Evolutionary conservation across 2,888 invertebrate genomes (phyloP).

Genomic region (Steromphala cineraria): DNA sequence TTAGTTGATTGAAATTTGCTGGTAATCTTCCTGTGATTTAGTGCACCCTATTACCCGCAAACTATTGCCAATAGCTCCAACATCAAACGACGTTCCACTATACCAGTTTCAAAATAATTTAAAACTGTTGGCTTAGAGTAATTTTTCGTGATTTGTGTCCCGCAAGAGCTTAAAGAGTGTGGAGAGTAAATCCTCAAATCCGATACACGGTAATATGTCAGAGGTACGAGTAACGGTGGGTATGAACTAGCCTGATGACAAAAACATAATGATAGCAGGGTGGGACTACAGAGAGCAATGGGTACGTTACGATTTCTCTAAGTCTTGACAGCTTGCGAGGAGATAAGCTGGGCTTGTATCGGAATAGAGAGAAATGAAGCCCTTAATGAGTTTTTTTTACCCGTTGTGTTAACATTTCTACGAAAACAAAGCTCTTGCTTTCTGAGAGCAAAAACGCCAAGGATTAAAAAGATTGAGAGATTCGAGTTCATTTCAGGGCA

Average conservation of each 20-base stretch:
- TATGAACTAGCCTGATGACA: not conserved
- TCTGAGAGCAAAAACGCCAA: not conserved
- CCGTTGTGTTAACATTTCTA: not conserved
- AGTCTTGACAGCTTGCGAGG: not conserved
- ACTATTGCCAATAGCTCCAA: not conserved
- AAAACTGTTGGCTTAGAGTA: not conserved
- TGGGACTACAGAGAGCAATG: not conserved
- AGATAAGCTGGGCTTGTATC: not conserved
- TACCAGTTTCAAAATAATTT: not conserved
- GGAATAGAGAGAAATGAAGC: not conserved
- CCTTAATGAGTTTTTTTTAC: not conserved
- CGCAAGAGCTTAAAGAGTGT: not conserved
- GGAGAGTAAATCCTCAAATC: not conserved
- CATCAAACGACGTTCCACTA: not conserved
- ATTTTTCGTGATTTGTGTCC: slow-evolving; percentile 13
- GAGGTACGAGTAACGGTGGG: not conserved
- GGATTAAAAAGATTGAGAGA: slow-evolving; percentile 7
- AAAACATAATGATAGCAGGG: not conserved
- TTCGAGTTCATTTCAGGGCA: slow-evolving; percentile 6
- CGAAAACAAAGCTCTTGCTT: slow-evolving; percentile 11
- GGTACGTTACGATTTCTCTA: not conserved
- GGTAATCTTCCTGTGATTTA: not conserved
- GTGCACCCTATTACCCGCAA: not conserved
- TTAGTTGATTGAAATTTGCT: not conserved
- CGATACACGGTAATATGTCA: not conserved